Base-by-base conservation (phyloP, 2,113 vertebrate species). In the Spea multiplicata region DNA sequence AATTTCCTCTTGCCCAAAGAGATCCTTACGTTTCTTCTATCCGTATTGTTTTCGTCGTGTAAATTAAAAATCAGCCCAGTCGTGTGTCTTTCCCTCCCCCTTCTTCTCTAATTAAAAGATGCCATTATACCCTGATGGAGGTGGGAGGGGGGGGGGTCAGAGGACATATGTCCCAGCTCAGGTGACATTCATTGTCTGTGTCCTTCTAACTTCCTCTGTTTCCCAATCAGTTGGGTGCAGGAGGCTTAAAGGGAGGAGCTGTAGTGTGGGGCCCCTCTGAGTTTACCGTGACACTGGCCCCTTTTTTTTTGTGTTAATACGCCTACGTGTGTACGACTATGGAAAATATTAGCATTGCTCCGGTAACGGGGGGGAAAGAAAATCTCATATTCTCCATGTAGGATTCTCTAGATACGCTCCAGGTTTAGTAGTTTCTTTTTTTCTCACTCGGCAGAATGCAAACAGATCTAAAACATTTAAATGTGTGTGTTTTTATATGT, bases 81-180 rank as follows among this genome's bases (percentile, higher is more conserved):
- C 30, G 30, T 30, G 30, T 30, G 30, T 44, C 16, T 46, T 55
- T 46, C 71, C 48, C 70, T 44, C 5, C 45, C 76, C 61, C 77
- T 44, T 44, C 69, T 45, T 6, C 16, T 59, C 77, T 80, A 66
- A 72, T 72, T 80, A 80, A 80, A 65, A 80, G 62, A 50, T 80
- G 70, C 71, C 77, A 80, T 73, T 80, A 57, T 80, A 73, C 49
- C 70, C 70, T 66, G 5, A 8, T 16, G 52, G 70, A 55, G 61
- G 68, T 70, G 76, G 48, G 75, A 76, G 75, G 75, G 57, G 62
- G 64, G 70, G 48, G 67, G 77, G 70, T 79, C 69, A 80, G 77
- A 71, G 77, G 77, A 80, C 77, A 73, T 49, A 59, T 73, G 70
- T 66, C 77, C 64, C 77, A 73, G 77, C 77, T 80, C 77, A 80